Base-by-base conservation (phyloP, 2,888 invertebrate genomes). In the Hypsopygia costalis region DNA sequence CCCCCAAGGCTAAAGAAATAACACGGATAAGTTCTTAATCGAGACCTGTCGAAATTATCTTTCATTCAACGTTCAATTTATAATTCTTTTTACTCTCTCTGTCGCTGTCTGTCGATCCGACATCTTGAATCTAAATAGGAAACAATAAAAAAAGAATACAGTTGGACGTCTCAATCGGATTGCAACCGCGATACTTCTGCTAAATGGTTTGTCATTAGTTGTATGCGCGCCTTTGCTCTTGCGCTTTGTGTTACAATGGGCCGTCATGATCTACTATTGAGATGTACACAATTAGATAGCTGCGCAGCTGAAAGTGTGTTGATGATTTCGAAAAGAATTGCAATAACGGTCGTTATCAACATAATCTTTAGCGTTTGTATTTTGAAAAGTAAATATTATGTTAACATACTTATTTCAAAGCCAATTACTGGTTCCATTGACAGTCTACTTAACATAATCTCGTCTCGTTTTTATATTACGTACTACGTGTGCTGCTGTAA, bases 141-240 rank as follows among this genome's bases (percentile, higher is more conserved):
- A 51, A 60, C 55, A 58, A 60, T 58, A 68, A 71, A 68, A 67
- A 63, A 60, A 66, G 66, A 67, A 63, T 55, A 12, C 59, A 55
- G 52, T 57, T 49, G 47, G 66, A 79, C 71, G 52, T 62, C 73
- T 81, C 79, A 75, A 80, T 80, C 65, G 65, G 55, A 63, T 62
- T 58, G 55, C 47, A 47, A 49, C 32, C 48, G 47, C 52, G 55
- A 63, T 67, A 61, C 58, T 59, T 60, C 66, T 59, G 69, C 74
- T 78, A 79, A 82, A 80, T 74, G 70, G 65, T 67, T 64, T 62
- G 75, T 80, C 78, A 75, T 79, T 80, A 79, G 58, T 63, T 59
- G 59, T 52, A 58, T 59, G 61, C 55, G 60, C 59, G 57, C 63
- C 55, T 52, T 49, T 53, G 58, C 55, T 56, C 57, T 48, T 43